A percentile compares a stretch with the other conserved stretches of the same genome.
These are phyloP conservation scores for Mythimna loreyi DNA, from an alignment of 2,888 invertebrate genomes.

Conservation along the genomic window DNA sequence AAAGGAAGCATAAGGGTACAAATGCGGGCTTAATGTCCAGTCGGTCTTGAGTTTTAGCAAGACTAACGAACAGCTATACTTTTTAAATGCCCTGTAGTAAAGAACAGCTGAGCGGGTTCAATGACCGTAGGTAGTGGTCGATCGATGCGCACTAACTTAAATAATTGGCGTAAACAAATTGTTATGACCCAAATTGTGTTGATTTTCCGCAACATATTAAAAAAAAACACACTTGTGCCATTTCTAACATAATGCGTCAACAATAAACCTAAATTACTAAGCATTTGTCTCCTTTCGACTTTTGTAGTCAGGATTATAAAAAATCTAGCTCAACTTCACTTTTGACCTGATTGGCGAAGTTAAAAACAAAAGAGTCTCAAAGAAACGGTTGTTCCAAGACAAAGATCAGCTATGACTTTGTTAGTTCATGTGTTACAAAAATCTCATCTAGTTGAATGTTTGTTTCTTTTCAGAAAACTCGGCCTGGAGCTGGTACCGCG, in stretches of 20 bases:
- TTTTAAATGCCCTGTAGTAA: too few relatives aligned
- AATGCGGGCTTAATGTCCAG: too few relatives aligned
- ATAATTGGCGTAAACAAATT: too few relatives aligned
- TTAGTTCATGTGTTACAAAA: not conserved
- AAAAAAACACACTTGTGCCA: not conserved
- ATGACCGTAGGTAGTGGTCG: too few relatives aligned
- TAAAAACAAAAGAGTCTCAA: not conserved
- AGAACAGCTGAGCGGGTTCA: too few relatives aligned
- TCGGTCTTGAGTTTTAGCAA: too few relatives aligned
- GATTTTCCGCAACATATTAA: not conserved
- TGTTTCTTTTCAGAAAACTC: slow-evolving; percentile 93
- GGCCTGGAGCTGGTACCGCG: slow-evolving; percentile 98
- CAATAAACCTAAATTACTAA: not conserved
- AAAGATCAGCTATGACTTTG: not conserved
- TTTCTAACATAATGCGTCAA: slow-evolving; percentile 10
- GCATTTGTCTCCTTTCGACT: too few relatives aligned
- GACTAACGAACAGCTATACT: too few relatives aligned
- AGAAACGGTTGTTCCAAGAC: not conserved
- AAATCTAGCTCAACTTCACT: not conserved
- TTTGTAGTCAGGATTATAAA: not conserved
- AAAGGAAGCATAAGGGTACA: too few relatives aligned
- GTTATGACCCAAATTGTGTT: too few relatives aligned
- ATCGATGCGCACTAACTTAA: too few relatives aligned
- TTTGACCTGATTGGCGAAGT: not conserved
- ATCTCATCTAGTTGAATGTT: not conserved